Conservation (phyloP, 2,113 vertebrate genomes). For the Trochalopteron elliotii region DNA sequence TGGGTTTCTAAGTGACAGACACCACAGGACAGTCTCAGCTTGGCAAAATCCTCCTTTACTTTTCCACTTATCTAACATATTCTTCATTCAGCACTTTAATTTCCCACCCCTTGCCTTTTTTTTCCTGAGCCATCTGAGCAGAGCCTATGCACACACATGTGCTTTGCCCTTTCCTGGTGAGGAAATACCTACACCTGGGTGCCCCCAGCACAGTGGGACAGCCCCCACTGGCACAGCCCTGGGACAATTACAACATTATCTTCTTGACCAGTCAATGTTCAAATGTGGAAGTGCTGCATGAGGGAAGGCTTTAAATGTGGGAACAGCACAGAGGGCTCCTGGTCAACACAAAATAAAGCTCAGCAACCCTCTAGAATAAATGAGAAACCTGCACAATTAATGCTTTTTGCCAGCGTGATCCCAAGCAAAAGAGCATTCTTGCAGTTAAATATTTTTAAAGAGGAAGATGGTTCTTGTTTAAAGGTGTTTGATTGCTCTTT, state of each 20-base stretch:
- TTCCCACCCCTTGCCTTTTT: conserved; percentile 16
- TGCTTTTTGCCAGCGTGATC: conserved; percentile 11
- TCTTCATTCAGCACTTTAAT: conserved; percentile 14
- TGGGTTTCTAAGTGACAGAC: conserved; percentile 47
- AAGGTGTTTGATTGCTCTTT: not conserved
- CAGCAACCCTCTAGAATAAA: too few species aligned
- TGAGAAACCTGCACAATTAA: not conserved
- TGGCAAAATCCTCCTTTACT: conserved; percentile 46
- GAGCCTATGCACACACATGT: not conserved
- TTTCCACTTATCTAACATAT: conserved; percentile 1
- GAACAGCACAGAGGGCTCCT: not conserved
- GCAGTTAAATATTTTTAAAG: not conserved
- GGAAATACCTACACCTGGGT: not conserved
- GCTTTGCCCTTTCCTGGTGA: not conserved
- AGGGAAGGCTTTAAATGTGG: not conserved
- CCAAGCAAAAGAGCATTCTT: not conserved
- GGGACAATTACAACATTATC: not conserved
- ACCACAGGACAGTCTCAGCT: conserved; percentile 26
- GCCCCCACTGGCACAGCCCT: not conserved
- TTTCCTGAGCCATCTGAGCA: not conserved
- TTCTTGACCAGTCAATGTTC: not conserved
- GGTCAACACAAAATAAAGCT: not conserved
- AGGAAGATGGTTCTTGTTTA: not conserved
- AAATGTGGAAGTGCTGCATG: fast-evolving
- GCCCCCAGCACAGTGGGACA: not conserved